Evolutionary conservation across 92 coral and sea anemone species (phyloP), one percentile per base, ranked within the genome.

Genomic region (Galaxea fascicularis): DNA sequence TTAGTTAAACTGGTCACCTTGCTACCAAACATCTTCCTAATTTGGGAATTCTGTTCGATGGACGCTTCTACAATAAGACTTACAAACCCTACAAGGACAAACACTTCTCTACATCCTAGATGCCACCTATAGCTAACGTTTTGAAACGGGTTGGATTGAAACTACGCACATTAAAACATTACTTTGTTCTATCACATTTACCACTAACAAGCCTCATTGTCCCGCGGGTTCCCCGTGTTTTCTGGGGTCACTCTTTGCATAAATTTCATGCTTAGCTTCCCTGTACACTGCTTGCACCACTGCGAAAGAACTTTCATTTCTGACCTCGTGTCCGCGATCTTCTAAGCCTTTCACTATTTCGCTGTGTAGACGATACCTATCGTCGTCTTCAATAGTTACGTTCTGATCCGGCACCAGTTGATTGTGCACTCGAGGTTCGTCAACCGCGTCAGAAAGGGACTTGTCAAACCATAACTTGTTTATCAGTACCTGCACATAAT

Each of bases 181-280:
- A 49, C 56, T 15, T 49, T 49, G 1, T 49, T 15, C 56, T 10
- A 49, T 11, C 17, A n/a, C 17, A 49, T 49, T 11, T 49, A 10
- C 11, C 59, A n/a, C 58, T 24, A 18, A 25, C 0, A 14, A 13
- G 58, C 27, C 44, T 72, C 78, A 92, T 22, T 85, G 69, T 21
- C 95, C 95, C 66, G 95, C 93, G 15, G 94, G 90, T 30, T 74
- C 78, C 0, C 97, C 95, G 53, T 71, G 74, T 73, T 94, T 94
- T 53, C 98, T 85, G 15, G 95, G 94, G 65, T 94, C 98, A 9
- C 93, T 87, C 85, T 81, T 87, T 15, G 93, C 98, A 54, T 81
- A 82, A 22, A 94, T 82, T 52, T 66, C 54, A 15, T 84, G 75
- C 12, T 35, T 86, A 6, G 74, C 71, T 31, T 90, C 90, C 29